Evolutionary conservation across 53 echinoderm and acorn worm genomes (phyloP), one percentile per base, ranked within the genome.

Genomic region (Arbacia lixula): DNA sequence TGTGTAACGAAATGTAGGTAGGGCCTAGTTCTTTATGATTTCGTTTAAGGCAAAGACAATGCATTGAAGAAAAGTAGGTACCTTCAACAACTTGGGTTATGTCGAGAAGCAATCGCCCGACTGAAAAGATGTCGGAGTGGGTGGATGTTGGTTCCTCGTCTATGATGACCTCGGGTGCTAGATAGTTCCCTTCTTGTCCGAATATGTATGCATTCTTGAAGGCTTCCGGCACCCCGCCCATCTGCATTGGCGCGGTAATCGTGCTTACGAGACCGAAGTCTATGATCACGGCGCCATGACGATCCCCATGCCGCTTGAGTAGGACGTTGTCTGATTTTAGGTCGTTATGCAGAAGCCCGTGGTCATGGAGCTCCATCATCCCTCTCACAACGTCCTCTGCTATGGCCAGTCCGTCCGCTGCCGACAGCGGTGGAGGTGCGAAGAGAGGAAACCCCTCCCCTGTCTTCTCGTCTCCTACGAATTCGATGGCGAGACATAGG

Each of bases 281-380:
- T 36, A 68, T 68, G 68, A 68, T 68, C 3, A 68, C 68, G 39
- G 36, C 68, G 26, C 37, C 2, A 37, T 68, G 38, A 25, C 68
- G 68, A 33, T 39, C 37, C 11, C 68, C 68, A 6, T 38, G 68
- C 24, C 37, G 34, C 38, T 68, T 38, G 2, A 68, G 68, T 1
- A 68, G 68, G 19, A 68, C 68, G 41, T 68, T 68, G 22, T 68
- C 68, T n/a, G 24, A 36, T 21, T 68, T 68, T 4, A 68, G 36
- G 68, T 68, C 68, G 22, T 68, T 68, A 25, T 68, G 68, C 5
- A 68, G 41, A 2, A 68, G 68, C 38, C 68, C 68, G 26, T 68
- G 36, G 24, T 40, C 41, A 24, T 68, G 68, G 68, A 68, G 21
- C 41, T 68, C 68, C 41, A 68, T 68, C 68, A 68, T 68, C 0